A percentile compares a stretch with the other conserved stretches of the same genome.
Conservation (phyloP, 2,113 vertebrate genomes). For the Pristiophorus japonicus region DNA sequence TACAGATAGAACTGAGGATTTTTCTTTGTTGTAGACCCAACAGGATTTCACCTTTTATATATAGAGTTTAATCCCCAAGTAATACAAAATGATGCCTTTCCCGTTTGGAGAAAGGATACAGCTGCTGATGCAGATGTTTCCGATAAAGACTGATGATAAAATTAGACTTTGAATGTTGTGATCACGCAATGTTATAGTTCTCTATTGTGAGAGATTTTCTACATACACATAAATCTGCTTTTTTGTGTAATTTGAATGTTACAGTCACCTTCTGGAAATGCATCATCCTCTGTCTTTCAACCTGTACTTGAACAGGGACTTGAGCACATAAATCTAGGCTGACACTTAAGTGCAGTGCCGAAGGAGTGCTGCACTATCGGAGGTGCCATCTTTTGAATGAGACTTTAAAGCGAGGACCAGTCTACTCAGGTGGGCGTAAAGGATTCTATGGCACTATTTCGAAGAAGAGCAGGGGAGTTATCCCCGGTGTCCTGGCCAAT, state of each 20-base stretch:
- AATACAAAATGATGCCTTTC: background rate
- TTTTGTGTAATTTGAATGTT: background rate
- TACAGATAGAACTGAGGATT: background rate
- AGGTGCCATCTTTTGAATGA: too few species aligned
- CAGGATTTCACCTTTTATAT: background rate
- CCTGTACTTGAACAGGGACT: too few species aligned
- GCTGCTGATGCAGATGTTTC: slow-evolving; percentile 21
- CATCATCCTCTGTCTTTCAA: background rate
- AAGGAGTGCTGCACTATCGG: too few species aligned
- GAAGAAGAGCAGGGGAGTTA: too few species aligned
- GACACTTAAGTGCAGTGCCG: too few species aligned
- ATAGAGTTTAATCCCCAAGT: background rate
- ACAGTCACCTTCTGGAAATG: background rate
- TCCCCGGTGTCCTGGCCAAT: too few species aligned
- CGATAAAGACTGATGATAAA: background rate
- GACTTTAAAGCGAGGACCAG: too few species aligned
- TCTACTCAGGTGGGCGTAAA: too few species aligned
- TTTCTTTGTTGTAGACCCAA: background rate
- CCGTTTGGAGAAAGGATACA: slow-evolving; percentile 4
- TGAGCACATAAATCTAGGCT: too few species aligned
- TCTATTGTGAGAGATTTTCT: background rate
- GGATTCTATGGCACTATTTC: too few species aligned
- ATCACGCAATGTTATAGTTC: background rate
- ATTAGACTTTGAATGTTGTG: background rate
- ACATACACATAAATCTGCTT: background rate